phyloP scores from a whole-genome alignment of 2,113 vertebrate genomes.

The Bagarius yarrelli region DNA sequence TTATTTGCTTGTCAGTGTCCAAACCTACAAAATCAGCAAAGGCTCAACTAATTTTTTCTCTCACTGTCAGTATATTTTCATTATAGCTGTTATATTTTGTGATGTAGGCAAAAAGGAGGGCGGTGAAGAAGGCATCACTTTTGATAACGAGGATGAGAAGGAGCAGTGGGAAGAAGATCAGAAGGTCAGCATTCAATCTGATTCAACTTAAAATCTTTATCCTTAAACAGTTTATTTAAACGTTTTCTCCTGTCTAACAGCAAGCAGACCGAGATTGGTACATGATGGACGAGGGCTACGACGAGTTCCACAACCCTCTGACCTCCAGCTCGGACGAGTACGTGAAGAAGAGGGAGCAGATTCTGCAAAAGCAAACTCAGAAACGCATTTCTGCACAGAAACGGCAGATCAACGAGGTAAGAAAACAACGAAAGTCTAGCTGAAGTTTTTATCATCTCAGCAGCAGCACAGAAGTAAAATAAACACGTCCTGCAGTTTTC shows the following conservation, averaged over 20 bases:
- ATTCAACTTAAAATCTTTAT: too few relatives aligned
- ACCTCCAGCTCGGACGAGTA: slow-evolving; percentile 93
- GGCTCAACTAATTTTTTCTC: too few relatives aligned
- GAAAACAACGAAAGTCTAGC: too few relatives aligned
- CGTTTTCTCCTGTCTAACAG: slow-evolving; percentile 60
- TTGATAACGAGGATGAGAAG: slow-evolving; percentile 87
- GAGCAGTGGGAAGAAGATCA: slow-evolving; percentile 97
- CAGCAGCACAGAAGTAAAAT: too few relatives aligned
- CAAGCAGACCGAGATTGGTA: slow-evolving; percentile 99
- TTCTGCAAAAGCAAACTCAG: slow-evolving; percentile 92
- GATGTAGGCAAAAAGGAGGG: slow-evolving; percentile 77
- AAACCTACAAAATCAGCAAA: too few relatives aligned
- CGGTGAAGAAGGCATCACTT: slow-evolving; percentile 82
- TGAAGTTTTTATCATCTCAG: too few relatives aligned
- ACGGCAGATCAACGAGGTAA: slow-evolving; percentile 97
- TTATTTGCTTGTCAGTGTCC: too few relatives aligned
- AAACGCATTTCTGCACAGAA: slow-evolving; percentile 96
- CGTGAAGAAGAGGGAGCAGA: slow-evolving; percentile 91
- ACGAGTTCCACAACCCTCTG: slow-evolving; percentile 95
- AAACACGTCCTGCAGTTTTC: too few relatives aligned
- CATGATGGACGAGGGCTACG: slow-evolving; percentile 98
- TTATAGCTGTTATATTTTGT: neutral
- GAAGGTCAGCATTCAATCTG: slow-evolving; percentile 70
- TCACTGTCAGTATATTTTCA: neutral
- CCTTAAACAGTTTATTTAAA: neutral